These are phyloP conservation scores for Catharus ustulatus DNA, from an alignment of 2,797 vertebrate genomes.

Conservation along the genomic window DNA sequence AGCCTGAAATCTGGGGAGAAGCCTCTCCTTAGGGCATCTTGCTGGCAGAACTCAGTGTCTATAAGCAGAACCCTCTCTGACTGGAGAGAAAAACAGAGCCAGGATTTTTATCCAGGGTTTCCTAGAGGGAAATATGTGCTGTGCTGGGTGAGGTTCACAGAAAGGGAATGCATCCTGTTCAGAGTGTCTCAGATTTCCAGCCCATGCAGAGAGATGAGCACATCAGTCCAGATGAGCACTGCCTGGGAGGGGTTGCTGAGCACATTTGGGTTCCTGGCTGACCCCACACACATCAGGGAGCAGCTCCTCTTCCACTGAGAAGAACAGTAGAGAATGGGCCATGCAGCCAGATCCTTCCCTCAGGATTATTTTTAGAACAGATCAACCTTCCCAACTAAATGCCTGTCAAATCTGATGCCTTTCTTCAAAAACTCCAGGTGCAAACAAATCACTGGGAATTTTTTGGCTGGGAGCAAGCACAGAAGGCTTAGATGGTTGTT, in stretches of 20 bases:
- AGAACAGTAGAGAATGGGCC: background rate
- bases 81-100: background rate
- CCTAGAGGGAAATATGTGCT: background rate
- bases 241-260: background rate
- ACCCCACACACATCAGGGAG: background rate
- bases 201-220: background rate
- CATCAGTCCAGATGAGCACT: accelerated
- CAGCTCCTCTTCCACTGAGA: background rate
- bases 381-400: background rate
- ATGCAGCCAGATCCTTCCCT: background rate
- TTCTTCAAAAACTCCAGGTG: conserved; percentile 25
- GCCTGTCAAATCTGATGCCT: background rate
- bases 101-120: background rate
- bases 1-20: background rate
- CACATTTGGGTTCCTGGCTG: background rate
- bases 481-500: conserved; percentile 4
- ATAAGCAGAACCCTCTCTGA: background rate
- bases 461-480: conserved; percentile 24
- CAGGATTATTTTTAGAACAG: background rate
- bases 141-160: background rate
- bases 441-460: background rate
- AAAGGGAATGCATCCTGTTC: background rate
- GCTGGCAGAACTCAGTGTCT: background rate
- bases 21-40: background rate
- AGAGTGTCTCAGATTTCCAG: background rate